Evolutionary conservation across 2,888 invertebrate species (phyloP).

Genomic region (Synanthedon formicaeformis): DNA sequence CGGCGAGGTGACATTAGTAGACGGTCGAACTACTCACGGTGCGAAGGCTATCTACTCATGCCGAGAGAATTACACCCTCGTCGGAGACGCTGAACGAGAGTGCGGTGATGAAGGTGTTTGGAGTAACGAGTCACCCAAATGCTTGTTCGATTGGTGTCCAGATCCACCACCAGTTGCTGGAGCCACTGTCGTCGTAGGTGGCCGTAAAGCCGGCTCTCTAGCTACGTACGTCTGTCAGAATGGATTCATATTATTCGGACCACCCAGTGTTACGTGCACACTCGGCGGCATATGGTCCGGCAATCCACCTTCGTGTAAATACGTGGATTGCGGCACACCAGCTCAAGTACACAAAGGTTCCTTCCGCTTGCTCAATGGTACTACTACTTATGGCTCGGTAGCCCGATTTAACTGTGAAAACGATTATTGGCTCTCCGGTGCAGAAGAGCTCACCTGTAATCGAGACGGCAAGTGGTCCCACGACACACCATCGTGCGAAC

Average conservation of each 20-base stretch:
- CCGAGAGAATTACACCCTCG: slow-evolving; percentile 86
- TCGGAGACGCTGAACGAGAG: slow-evolving; percentile 77
- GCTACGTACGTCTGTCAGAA: slow-evolving; percentile 85
- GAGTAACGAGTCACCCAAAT: slow-evolving; percentile 83
- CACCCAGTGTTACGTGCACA: slow-evolving; percentile 82
- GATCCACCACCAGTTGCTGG: slow-evolving; percentile 84
- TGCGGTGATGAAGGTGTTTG: slow-evolving; percentile 82
- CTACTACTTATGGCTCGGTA: slow-evolving; percentile 84
- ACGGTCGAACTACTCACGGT: slow-evolving; percentile 82
- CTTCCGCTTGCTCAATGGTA: slow-evolving; percentile 78
- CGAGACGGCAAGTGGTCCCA: slow-evolving; percentile 90
- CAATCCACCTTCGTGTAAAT: slow-evolving; percentile 84
- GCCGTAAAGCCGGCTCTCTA: slow-evolving; percentile 83
- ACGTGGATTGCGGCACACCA: slow-evolving; percentile 87
- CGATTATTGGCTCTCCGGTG: slow-evolving; percentile 86
- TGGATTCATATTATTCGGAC: slow-evolving; percentile 87
- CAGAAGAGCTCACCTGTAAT: slow-evolving; percentile 79
- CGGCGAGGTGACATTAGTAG: slow-evolving; percentile 75
- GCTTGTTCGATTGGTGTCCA: slow-evolving; percentile 89
- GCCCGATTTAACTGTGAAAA: slow-evolving; percentile 84
- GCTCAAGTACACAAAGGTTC: slow-evolving; percentile 83
- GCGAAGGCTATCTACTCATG: slow-evolving; percentile 83
- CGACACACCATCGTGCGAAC: slow-evolving; percentile 86
- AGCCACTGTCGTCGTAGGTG: slow-evolving; percentile 77
- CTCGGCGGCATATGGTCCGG: slow-evolving; percentile 88